phyloP scores from a whole-genome alignment of 2,888 invertebrate genomes.

The Plagiodera versicolora region DNA sequence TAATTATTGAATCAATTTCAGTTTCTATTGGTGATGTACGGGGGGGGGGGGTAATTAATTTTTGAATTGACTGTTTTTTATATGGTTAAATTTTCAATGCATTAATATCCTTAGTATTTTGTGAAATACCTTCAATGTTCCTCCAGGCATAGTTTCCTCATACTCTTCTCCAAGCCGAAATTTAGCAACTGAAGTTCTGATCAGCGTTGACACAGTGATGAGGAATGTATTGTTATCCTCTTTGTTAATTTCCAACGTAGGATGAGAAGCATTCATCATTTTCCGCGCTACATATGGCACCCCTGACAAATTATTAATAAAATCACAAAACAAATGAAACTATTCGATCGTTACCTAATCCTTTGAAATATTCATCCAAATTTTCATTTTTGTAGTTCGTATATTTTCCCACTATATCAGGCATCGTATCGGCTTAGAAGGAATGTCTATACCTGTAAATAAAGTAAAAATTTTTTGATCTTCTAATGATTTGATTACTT shows the following conservation, averaged over 20 bases:
- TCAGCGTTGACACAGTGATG: constrained; percentile 60
- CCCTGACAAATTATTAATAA: constrained; percentile 51
- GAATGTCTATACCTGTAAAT: no score
- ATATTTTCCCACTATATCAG: constrained; percentile 63
- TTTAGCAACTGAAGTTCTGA: constrained; percentile 59
- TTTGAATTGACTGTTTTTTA: no score
- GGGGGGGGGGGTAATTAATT: no score
- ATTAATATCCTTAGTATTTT: neutral
- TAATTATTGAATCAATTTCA: no score
- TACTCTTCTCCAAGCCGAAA: constrained; percentile 67
- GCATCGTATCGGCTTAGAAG: constrained; percentile 53
- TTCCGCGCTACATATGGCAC: constrained; percentile 67
- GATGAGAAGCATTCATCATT: constrained; percentile 65
- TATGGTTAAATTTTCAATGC: no score
- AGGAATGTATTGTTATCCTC: constrained; percentile 61
- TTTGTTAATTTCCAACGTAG: constrained; percentile 60
- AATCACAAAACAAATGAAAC: neutral
- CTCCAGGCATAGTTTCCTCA: constrained; percentile 66
- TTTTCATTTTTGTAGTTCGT: constrained; percentile 67
- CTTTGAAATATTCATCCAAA: constrained; percentile 65
- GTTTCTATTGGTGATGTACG: no score
- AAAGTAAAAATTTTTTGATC: no score
- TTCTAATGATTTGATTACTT: no score
- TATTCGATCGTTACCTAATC: constrained; percentile 58
- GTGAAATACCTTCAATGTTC: constrained; percentile 53